Evolutionary conservation across 2,797 vertebrate genomes (phyloP).

Genomic region (Bovichtus variegatus): DNA sequence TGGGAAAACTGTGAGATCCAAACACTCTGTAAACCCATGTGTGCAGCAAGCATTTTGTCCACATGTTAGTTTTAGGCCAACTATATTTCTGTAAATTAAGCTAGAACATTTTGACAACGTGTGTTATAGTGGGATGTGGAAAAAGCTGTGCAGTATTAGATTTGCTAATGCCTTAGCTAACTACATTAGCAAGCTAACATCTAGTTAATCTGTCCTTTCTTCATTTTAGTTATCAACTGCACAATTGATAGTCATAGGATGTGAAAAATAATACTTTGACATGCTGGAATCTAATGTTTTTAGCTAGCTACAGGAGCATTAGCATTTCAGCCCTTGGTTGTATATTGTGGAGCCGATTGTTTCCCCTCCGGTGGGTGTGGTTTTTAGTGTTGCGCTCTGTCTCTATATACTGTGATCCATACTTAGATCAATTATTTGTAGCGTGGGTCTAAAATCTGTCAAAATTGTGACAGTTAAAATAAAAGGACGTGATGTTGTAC

Average conservation of each 20-base stretch:
- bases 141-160: neutral
- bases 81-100: neutral
- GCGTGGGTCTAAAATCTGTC: neutral
- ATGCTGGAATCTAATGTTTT: neutral
- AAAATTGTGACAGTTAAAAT: neutral
- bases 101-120: neutral
- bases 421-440: neutral
- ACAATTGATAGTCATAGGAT: too few relatives aligned
- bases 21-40: neutral
- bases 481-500: neutral
- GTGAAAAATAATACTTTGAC: neutral
- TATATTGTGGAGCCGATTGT: neutral
- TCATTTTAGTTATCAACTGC: too few relatives aligned
- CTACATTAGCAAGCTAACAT: too few relatives aligned
- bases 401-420: neutral
- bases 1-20: neutral
- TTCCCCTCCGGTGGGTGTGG: neutral
- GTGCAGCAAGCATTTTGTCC: neutral
- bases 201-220: too few relatives aligned
- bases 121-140: neutral
- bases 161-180: neutral
- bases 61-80: neutral
- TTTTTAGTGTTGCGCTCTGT: neutral
- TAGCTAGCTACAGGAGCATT: neutral
- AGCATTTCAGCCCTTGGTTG: neutral